These are phyloP conservation scores for Xenopus laevis DNA, from an alignment of 2,113 vertebrate genomes.

Conservation along the genomic window DNA sequence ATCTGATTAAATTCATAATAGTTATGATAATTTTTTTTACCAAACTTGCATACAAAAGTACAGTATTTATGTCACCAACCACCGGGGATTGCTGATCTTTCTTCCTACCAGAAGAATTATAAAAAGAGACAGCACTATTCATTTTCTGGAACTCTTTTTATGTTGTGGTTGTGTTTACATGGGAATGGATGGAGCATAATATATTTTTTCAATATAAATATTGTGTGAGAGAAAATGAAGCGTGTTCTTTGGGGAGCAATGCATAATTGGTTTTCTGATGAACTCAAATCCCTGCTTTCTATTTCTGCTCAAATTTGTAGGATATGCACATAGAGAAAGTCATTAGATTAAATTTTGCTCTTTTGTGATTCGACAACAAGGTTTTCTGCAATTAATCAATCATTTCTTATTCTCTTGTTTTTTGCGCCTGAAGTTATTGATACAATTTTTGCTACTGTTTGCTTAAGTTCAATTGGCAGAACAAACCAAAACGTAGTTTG, in stretches of 20 bases:
- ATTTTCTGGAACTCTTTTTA: conserved; percentile 15
- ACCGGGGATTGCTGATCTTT: conserved; percentile 14
- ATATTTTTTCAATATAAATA: conserved; percentile 13
- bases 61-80: conserved; percentile 27
- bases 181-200: conserved; percentile 21
- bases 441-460: not conserved
- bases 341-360: not conserved
- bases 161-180: conserved; percentile 13
- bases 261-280: conserved; percentile 15
- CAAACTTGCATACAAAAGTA: conserved; percentile 19
- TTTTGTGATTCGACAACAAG: not conserved
- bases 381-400: not conserved
- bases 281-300: conserved; percentile 4
- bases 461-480: not conserved
- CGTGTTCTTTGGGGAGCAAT: conserved; percentile 3
- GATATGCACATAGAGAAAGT: not conserved
- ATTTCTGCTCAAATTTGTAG: not conserved
- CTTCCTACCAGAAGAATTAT: conserved; percentile 29
- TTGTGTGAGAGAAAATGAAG: conserved; percentile 9
- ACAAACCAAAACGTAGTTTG: too few relatives aligned
- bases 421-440: not conserved
- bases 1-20: conserved; percentile 44
- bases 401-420: not conserved
- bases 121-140: conserved; percentile 18
- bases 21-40: conserved; percentile 33